A percentile compares a stretch with the other conserved stretches of the same genome.
These are phyloP conservation scores for Leptinotarsa undecemlineata DNA, from an alignment of 1,140 invertebrate genomes.

Conservation along the genomic window DNA sequence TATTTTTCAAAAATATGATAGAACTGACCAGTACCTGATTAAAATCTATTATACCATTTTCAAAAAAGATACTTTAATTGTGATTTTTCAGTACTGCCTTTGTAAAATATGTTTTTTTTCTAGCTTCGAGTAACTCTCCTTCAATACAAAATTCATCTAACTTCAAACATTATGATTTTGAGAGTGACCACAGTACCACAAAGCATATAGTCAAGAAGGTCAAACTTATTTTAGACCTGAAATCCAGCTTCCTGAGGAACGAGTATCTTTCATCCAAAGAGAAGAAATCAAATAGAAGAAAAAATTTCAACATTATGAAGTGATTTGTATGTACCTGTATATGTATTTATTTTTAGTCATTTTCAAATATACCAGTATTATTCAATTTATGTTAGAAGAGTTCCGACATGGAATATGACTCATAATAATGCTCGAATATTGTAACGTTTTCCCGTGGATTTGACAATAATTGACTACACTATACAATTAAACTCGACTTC, in stretches of 20 bases:
- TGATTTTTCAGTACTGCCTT: background rate
- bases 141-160: conserved; percentile 59
- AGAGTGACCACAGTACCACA: conserved; percentile 73
- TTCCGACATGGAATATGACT: no score
- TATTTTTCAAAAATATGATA: no score
- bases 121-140: conserved; percentile 54
- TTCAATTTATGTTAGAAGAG: background rate
- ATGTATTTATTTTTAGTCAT: background rate
- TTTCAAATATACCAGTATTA: background rate
- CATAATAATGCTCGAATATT: no score
- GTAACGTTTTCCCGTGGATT: no score
- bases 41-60: no score
- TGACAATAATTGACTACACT: no score
- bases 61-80: no score
- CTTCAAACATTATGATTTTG: conserved; percentile 87
- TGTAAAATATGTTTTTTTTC: conserved; percentile 37
- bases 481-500: no score
- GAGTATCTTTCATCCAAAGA: conserved; percentile 72
- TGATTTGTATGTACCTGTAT: background rate
- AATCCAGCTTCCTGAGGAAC: conserved; percentile 74
- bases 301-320: conserved; percentile 24
- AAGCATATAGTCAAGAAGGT: conserved; percentile 86
- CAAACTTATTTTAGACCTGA: conserved; percentile 82
- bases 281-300: conserved; percentile 61
- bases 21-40: no score